Base-by-base conservation (phyloP, 2,797 vertebrate genomes). In the Poecilia wingei region DNA sequence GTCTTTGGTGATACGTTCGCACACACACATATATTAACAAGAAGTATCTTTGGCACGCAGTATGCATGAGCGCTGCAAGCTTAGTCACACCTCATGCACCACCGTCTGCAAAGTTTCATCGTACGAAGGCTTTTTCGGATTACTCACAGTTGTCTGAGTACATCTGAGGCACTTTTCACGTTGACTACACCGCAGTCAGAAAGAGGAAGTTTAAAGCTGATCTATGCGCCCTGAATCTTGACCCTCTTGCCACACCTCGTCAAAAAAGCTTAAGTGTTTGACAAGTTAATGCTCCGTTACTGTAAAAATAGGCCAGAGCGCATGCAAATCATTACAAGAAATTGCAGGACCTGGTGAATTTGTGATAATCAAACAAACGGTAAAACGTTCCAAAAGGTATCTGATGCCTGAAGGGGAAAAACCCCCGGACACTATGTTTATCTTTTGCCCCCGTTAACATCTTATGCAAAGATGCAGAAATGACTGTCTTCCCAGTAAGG, bases 61-160 rank as follows among this genome's bases (percentile, higher is more conserved):
- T 83, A 81, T 86, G 91, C 88, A 89, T 83, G 83, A 89, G 79
- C 83, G 87, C 84, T 84, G 84, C 84, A 82, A 82, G 86, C 84
- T 93, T 86, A 91, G 91, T 92, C 91, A 93, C 90, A 91, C 91
- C 91, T 92, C 87, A 79, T 77, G 86, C 88, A 88, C 82, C 88
- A 84, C 79, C 18, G 33, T 90, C 88, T 91, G 90, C 55, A 75
- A n/a, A 61, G 41, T 93, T 90, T 91, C 70, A 25, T 80, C 1
- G 1, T 76, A 81, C 77, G 89, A 87, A 64, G 76, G 84, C 86
- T 85, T 89, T 84, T 82, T 88, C 46, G 33, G 84, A 87, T 90
- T 82, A 87, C 90, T 93, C 90, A 91, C 88, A 91, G 85, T 43
- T 45, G 82, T 88, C 82, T 74, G 70, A 83, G 87, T 69, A 81